Base-by-base conservation (phyloP, 2,797 vertebrate genomes). In the Artibeus lituratus region DNA sequence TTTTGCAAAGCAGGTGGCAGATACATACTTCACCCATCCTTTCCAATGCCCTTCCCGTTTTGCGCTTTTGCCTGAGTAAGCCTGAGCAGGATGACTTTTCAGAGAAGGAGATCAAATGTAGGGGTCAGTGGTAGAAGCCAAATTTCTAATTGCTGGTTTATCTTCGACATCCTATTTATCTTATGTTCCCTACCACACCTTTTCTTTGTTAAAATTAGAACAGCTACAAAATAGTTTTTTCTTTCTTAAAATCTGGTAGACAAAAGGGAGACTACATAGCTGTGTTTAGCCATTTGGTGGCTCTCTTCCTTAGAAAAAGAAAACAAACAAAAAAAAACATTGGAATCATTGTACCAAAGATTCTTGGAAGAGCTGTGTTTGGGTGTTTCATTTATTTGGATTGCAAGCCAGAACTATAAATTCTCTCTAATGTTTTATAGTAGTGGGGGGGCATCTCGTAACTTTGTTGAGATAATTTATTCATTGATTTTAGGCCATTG, bases 251-350 rank as follows among this genome's bases (percentile, higher is more conserved):
- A 87, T 72, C 11, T 59, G 32, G 53, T 65, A 67, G 32, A 37
- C 62, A 62, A 24, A 65, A 80, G 35, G 7, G 32, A 73, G 29
- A 90, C 82, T 84, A 11, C 19, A 74, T 39, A 65, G n/a, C 10
- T 73, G 3, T 82, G 77, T 88, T 73, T 86, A 67, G 59, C 53
- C 19, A 74, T 77, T 90, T 76, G 35, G 4, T 90, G 49, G 14
- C 69, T 94, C 5, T 87, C 62, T 81, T 88, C 69, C 44, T 85
- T 93, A 73, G 65, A 69, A 87, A 89, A 82, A 69, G 73, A 72
- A 47, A 39, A 69, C 86, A 85, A 4, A 55, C 32, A 47, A 65
- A 42, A 72, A 72, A 44, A 44, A 44, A 5, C 19, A 37, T 42
- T 85, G 78, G 32, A 77, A 47, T 72, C 6, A 51, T 82, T 94